Percentiles rank a stretch among this genome's conserved stretches.
Conservation (phyloP, 1,140 invertebrate genomes). For the Dinoponera quadriceps region DNA sequence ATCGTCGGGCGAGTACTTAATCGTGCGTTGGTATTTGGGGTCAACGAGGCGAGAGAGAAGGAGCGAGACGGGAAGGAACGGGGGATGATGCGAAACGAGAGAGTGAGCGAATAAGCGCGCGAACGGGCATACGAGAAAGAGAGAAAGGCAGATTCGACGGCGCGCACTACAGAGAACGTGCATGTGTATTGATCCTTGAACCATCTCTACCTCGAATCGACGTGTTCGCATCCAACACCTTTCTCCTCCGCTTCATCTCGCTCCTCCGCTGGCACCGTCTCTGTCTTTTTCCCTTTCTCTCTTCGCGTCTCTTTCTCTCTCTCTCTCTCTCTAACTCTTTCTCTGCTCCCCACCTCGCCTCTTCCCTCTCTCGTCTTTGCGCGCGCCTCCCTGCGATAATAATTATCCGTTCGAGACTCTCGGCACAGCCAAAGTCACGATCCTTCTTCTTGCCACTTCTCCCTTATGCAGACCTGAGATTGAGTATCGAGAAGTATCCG, state of each 20-base stretch:
- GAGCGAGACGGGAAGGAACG: constrained; percentile 17
- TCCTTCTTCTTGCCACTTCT: constrained; percentile 60
- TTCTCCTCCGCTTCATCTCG: constrained; percentile 66
- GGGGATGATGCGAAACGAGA: constrained; percentile 23
- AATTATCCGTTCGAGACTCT: constrained; percentile 66
- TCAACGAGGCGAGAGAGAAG: constrained; percentile 64
- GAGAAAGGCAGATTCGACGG: constrained; percentile 58
- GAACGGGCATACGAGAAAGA: constrained; percentile 28
- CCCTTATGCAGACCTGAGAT: constrained; percentile 54
- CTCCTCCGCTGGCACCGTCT: constrained; percentile 23
- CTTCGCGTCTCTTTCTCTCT: not conserved
- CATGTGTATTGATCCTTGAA: constrained; percentile 72
- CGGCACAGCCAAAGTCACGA: constrained; percentile 67
- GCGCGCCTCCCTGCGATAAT: constrained; percentile 66
- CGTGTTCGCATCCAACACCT: constrained; percentile 67
- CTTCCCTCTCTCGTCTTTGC: constrained; percentile 18
- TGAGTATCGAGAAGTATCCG: constrained; percentile 59
- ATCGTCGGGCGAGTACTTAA: constrained; percentile 65
- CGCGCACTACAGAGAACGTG: constrained; percentile 32
- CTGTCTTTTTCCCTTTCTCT: not conserved
- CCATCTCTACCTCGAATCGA: constrained; percentile 66
- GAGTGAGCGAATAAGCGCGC: constrained; percentile 29
- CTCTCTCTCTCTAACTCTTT: not conserved
- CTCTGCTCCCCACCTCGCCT: not conserved
- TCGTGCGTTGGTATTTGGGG: constrained; percentile 75